phyloP scores from a whole-genome alignment of 2,888 invertebrate species.

The Lithosia quadra region DNA sequence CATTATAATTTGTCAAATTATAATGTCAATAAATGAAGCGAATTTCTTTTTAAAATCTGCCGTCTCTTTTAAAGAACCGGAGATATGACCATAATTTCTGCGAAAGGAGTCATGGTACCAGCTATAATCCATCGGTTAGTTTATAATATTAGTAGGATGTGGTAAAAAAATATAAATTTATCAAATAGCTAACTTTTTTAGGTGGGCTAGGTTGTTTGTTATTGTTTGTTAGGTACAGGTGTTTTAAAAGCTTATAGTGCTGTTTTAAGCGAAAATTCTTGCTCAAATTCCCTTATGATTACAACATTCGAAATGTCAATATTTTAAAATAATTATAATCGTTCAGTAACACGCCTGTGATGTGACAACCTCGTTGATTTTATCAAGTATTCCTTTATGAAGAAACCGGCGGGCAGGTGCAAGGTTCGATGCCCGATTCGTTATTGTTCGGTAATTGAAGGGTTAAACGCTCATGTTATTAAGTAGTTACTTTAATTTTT shows the following conservation, averaged over 20 bases:
- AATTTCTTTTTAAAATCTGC: too few relatives aligned
- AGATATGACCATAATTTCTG: too few relatives aligned
- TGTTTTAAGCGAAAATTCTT: background rate
- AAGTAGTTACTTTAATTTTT: constrained; percentile 45
- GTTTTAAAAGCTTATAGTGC: background rate
- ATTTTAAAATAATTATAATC: background rate
- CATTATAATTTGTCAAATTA: too few relatives aligned
- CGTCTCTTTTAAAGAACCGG: too few relatives aligned
- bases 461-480: constrained; percentile 43
- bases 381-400: constrained; percentile 49
- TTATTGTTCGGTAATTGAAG: constrained; percentile 57
- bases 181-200: too few relatives aligned
- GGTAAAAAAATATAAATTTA: too few relatives aligned
- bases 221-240: too few relatives aligned
- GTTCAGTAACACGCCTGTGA: constrained; percentile 18
- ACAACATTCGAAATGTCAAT: background rate
- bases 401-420: constrained; percentile 50
- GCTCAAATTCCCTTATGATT: background rate
- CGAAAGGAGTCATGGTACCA: too few relatives aligned
- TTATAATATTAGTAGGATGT: too few relatives aligned
- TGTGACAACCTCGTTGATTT: constrained; percentile 52
- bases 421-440: constrained; percentile 45
- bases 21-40: too few relatives aligned
- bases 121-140: too few relatives aligned
- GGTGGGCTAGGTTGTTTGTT: too few relatives aligned